Evolutionary conservation across 2,113 vertebrate genomes (phyloP), one percentile per base, ranked within the genome.

Genomic region (Neoarius graeffei): DNA sequence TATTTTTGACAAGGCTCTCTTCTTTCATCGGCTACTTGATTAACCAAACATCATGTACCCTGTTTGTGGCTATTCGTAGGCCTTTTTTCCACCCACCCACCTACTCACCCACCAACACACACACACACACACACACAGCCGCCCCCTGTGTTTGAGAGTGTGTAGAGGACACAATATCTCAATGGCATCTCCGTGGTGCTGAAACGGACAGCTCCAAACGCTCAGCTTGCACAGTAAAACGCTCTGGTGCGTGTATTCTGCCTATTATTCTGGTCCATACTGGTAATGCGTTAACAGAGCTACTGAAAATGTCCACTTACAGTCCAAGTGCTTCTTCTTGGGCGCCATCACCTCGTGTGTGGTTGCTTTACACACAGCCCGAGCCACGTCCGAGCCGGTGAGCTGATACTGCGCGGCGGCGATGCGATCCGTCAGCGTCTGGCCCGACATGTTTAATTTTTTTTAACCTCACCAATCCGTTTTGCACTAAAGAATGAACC

Each of bases 321-420:
- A 97, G 93, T 97, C 97, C 93, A 97, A 94, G 94, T 97, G 97
- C 87, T 97, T 97, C 96, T 97, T 97, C 95, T 97, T 97, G 91
- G 97, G 97, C 91, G 96, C 97, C 96, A 96, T 97, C 93, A 97
- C 96, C 94, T 97, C 96, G 88, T 97, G 97, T 90, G 97, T 97
- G 89, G 96, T 97, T 90, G 97, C 96, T 95, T 97, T 97, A 94
- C 97, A 97, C 60, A 97, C 97, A 67, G 96, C 96, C 89, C 97
- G 97, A 93, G 96, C 95, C 91, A 97, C 93, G 81, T 96, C 95
- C 64, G 96, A 97, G 13, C 96, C 96, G 92, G 96, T 97, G 94
- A 96, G 96, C 91, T 96, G 96, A 95, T 97, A 96, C 93, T 97
- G 96, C 84, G 96, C 96, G 89, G 96, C 96, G 91, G 96, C 95